Conservation (phyloP, 2,113 vertebrate genomes). For the Actinemys pallida region DNA sequence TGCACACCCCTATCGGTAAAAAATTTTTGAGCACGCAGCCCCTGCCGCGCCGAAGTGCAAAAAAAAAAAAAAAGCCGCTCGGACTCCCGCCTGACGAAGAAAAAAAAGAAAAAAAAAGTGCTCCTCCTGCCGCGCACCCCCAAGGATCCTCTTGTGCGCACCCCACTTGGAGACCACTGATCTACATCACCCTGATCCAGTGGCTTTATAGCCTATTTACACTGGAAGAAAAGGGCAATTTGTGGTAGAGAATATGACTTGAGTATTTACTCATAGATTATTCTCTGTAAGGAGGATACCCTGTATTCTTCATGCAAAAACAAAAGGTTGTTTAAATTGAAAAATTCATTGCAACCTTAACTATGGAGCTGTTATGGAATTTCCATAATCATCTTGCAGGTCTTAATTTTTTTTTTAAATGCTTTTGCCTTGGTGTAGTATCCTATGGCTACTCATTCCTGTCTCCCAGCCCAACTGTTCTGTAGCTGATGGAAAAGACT, state of each 20-base stretch:
- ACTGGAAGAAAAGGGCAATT: neutral
- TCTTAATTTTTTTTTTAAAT: neutral
- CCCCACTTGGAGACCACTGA: too few relatives aligned
- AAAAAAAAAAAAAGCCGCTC: too few relatives aligned
- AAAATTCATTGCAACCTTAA: neutral
- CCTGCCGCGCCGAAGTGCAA: too few relatives aligned
- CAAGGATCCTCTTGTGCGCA: too few relatives aligned
- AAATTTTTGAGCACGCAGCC: too few relatives aligned
- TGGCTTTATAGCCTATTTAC: neutral
- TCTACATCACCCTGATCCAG: neutral
- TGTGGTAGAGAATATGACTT: neutral
- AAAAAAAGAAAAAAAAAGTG: too few relatives aligned
- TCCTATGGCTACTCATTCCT: neutral
- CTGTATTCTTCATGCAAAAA: neutral
- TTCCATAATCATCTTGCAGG: neutral
- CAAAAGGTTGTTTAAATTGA: neutral
- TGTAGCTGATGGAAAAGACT: neutral
- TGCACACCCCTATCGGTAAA: too few relatives aligned
- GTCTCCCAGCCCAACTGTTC: neutral
- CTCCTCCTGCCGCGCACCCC: too few relatives aligned
- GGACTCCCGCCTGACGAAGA: too few relatives aligned
- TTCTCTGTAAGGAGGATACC: neutral
- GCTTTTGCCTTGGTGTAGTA: neutral
- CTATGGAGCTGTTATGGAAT: neutral
- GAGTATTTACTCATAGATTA: neutral